Percentiles rank a stretch among this genome's conserved stretches.
These are phyloP conservation scores for Ormia ochracea DNA, from an alignment of 2,888 invertebrate species.

Conservation along the genomic window DNA sequence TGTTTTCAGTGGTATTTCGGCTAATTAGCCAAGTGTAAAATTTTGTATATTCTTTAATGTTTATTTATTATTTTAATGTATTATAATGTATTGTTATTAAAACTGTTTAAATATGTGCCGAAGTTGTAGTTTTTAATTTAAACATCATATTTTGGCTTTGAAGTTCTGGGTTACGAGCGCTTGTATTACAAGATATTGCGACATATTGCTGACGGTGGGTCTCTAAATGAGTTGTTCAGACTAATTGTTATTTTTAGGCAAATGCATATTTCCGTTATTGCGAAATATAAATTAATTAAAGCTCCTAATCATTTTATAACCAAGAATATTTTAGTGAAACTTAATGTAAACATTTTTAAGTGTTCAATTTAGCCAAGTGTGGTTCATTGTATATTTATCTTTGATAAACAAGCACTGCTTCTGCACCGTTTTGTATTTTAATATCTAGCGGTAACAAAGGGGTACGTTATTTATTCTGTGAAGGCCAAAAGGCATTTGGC, in stretches of 20 bases:
- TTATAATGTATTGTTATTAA: background rate
- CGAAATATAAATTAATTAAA: background rate
- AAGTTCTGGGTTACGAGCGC: constrained; percentile 62
- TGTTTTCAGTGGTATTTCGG: constrained; percentile 18
- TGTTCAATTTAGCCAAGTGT: background rate
- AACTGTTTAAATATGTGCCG: background rate
- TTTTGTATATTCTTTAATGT: constrained; percentile 1
- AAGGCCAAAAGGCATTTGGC: background rate
- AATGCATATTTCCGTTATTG: constrained; percentile 58
- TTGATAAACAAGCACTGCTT: no score
- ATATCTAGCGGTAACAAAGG: background rate
- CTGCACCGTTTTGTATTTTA: background rate
- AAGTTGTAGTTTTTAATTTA: constrained; percentile 4
- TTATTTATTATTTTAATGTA: no score
- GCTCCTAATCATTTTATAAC: constrained; percentile 28
- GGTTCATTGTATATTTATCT: background rate
- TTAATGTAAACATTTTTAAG: constrained; percentile 2
- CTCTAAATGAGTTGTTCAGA: constrained; percentile 6
- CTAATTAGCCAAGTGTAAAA: constrained; percentile 57
- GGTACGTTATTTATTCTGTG: background rate
- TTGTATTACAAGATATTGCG: constrained; percentile 42
- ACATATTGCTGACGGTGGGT: constrained; percentile 34
- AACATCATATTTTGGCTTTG: constrained; percentile 51
- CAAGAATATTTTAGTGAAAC: constrained; percentile 49
- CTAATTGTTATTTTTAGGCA: constrained; percentile 14